Base-by-base conservation (phyloP, 2,113 vertebrate genomes). In the Pipra filicauda region DNA sequence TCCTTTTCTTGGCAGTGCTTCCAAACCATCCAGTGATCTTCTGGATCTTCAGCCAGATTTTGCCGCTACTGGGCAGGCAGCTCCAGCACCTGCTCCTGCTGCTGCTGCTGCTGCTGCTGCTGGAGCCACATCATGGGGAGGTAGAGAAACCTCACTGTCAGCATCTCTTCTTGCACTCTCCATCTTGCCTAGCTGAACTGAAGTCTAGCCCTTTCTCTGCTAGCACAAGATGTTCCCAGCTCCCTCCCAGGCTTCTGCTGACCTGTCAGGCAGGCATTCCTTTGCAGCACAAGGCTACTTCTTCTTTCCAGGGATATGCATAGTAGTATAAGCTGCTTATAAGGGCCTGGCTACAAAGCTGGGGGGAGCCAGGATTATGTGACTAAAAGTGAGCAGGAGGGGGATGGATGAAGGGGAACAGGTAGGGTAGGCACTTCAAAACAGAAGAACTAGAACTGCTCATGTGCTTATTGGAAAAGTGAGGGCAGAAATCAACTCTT, bases 11-110 rank as follows among this genome's bases (percentile, higher is more conserved):
- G 91, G 62, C 90, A 99, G 98, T 67, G 94, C 97, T 94, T 96
- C 98, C 57, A 98, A 98, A 93, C 92, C 96, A n/a, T 98, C 93
- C 55, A 99, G 98, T 89, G 99, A 99, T 95, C 98, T 99, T 97
- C 97, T 99, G 97, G 99, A 99, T 91, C 98, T 99, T 95, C 99
- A 99, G 87, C 99, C 98, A 97, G 97, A 99, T 97, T 97, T 99
- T 97, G 76, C 97, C 4, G 94, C 98, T 95, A 31, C 98, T 93
- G 98, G 96, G 33, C 98, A 97, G 16, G 97, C 97, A 8, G 96
- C 98, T 95, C 93, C 98, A 28, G 98, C 98, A n/a, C 96, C 98
- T n/a, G 69, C 98, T 9, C 97, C 97, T 43, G 65, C 8, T 9
- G 48, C 78, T 73, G 58, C 55, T n/a, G 65, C 55, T n/a, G 65